These are phyloP conservation scores for Dipodomys ordii DNA, from an alignment of 2,113 vertebrate species.

Conservation along the genomic window DNA sequence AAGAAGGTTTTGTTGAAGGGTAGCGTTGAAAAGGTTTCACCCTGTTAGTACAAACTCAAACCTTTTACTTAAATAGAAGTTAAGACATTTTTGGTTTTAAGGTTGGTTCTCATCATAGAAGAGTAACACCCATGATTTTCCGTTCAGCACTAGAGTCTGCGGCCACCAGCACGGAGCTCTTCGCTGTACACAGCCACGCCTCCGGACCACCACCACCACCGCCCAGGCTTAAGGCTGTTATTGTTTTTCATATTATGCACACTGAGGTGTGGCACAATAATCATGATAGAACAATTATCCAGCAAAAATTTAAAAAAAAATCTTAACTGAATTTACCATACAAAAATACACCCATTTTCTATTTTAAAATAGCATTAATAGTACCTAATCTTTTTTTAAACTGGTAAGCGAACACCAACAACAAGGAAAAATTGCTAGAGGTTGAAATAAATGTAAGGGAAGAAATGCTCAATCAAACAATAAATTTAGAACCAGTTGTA, in stretches of 20 bases:
- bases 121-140: conserved; percentile 63
- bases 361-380: conserved; percentile 74
- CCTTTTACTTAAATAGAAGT: conserved; percentile 77
- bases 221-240: background rate
- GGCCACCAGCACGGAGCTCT: background rate
- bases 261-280: conserved; percentile 45
- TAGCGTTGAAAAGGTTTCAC: conserved; percentile 65
- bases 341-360: conserved; percentile 74
- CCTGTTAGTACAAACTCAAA: conserved; percentile 61
- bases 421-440: conserved; percentile 1
- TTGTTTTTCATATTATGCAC: conserved; percentile 34
- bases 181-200: background rate
- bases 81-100: conserved; percentile 81
- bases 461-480: conserved; percentile 31
- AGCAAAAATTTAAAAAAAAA: conserved; percentile 41
- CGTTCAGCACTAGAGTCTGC: background rate
- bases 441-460: conserved; percentile 57
- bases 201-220: background rate
- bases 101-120: conserved; percentile 62
- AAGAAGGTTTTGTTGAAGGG: conserved; percentile 70
- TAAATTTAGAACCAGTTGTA: conserved; percentile 39
- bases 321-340: conserved; percentile 55
- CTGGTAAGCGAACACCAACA: conserved; percentile 3
- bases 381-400: conserved; percentile 72
- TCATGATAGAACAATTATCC: conserved; percentile 55